Base-by-base conservation (phyloP, 2,888 invertebrate genomes). In the Eubasilissa splendida region DNA sequence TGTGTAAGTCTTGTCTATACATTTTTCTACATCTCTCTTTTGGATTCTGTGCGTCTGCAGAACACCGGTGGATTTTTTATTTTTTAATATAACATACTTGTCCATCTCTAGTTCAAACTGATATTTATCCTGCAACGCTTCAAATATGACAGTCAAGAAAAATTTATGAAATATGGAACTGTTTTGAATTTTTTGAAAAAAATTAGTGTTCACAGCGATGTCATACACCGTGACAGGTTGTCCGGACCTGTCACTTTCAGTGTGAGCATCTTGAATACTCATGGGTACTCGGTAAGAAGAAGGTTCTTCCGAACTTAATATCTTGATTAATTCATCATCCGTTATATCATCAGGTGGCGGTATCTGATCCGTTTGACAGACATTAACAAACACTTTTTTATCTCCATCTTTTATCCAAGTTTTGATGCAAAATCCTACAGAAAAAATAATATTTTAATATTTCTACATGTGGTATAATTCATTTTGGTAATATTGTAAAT, bases 211-310 rank as follows among this genome's bases (percentile, higher is more conserved):
- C 54, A 98, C 92, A 3, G 96, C 96, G 52, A 98, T 93, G 87
- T 98, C 97, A 86, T 95, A 96, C 0, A 93, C 96, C 80, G 93
- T 92, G 58, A 95, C 94, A 0, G 93, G 92, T 33, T 91, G 90
- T 53, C 95, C 95, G 76, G 93, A 91, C 87, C 96, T 97, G 87
- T 97, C 97, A 33, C 90, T 88, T 86, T 96, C 96, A 7, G 91
- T 91, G 84, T 95, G 93, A 4, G 95, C 93, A 86, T 95, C 95
- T 0, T 97, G 97, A 84, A 98, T 94, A 87, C 97, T 97, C 96
- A 98, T 96, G 0, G 97, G 97, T 66, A 98, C 93, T 83, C 95
- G 90, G 87, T 93, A 97, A 70, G 92, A 92, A 4, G 93, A 92
- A 0, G 94, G 93, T 74, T 94, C 94, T 78, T 93, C 92, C 0